phyloP scores from a whole-genome alignment of 2,797 vertebrate species.

The Neopelma chrysocephalum region DNA sequence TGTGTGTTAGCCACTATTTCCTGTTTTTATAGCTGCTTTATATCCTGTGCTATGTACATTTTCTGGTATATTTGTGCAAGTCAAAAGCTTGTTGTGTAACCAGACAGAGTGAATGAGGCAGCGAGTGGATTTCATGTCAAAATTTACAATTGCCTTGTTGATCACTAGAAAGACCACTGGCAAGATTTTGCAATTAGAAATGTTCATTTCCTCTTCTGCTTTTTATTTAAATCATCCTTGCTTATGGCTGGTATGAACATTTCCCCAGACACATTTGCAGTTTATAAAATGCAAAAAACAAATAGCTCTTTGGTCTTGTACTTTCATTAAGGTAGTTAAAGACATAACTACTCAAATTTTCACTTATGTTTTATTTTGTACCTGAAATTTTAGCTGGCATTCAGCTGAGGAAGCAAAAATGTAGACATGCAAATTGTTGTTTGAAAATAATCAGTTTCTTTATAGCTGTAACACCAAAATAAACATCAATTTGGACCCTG shows the following conservation, averaged over 20 bases:
- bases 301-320: background rate
- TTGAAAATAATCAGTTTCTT: background rate
- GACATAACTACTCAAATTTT: background rate
- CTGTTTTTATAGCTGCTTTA: background rate
- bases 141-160: background rate
- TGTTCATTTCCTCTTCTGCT: background rate
- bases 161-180: background rate
- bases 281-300: background rate
- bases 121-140: background rate
- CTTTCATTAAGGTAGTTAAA: background rate
- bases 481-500: background rate
- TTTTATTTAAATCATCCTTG: background rate
- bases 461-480: background rate
- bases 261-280: background rate
- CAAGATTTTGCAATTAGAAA: background rate
- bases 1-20: background rate
- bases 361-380: background rate
- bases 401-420: background rate
- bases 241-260: background rate
- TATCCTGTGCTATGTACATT: background rate
- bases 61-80: background rate
- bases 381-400: background rate
- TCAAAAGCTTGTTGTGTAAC: background rate
- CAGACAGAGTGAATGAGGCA: background rate
- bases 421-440: background rate